Evolutionary conservation across 2,797 vertebrate genomes (phyloP), one percentile per base, ranked within the genome.

Genomic region (Antrozous pallidus): DNA sequence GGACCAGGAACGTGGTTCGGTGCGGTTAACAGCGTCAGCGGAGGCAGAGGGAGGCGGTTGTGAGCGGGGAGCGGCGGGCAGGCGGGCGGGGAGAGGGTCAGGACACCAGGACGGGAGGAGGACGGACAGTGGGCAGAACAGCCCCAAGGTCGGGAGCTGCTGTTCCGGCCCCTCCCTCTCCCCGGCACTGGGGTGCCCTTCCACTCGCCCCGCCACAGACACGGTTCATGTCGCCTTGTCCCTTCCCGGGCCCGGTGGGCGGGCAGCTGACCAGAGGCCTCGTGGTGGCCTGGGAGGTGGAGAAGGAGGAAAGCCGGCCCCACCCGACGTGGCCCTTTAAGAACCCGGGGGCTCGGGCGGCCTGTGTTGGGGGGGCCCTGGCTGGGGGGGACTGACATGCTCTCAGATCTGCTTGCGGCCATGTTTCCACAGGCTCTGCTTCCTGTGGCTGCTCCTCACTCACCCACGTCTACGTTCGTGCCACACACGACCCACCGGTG

Each of bases 401-500:
- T n/a, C n/a, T n/a, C n/a, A n/a, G n/a, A n/a, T n/a, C n/a, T n/a
- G n/a, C n/a, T n/a, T n/a, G n/a, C n/a, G n/a, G n/a, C n/a, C n/a
- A n/a, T n/a, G n/a, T n/a, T n/a, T n/a, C n/a, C n/a, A n/a, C n/a
- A n/a, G n/a, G n/a, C n/a, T n/a, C n/a, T n/a, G n/a, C n/a, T n/a
- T n/a, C n/a, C n/a, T n/a, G n/a, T n/a, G n/a, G n/a, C 77, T 82
- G 28, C 8, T 13, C 5, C 58, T 45, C 38, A 28, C 47, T 69
- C 58, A 65, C 75, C 51, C 63, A 31, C 56, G 84, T 93, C 91
- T 94, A 14, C 61, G 91, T 94, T 74, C 81, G 38, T 33, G 42
- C 63, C 45, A 70, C 82, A 70, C 38, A 63, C n/a, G n/a, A n/a
- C n/a, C n/a, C 67, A 17, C 95, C 78, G 80, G 90, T 3, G 40